These are phyloP conservation scores for Drosophila paucipuncta DNA, from an alignment of 2,888 invertebrate species.

Conservation along the genomic window DNA sequence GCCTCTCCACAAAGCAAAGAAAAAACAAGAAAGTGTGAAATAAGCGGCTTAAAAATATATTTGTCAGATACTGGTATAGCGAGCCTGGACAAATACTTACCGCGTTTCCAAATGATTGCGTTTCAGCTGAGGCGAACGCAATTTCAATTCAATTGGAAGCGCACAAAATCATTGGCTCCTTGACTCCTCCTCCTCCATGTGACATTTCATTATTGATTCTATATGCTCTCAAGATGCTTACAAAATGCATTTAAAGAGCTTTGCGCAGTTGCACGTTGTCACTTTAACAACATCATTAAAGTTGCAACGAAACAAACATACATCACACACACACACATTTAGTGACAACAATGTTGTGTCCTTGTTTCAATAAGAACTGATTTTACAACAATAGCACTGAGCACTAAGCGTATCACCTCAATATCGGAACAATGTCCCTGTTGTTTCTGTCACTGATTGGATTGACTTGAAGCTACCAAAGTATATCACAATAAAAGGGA, in stretches of 20 bases:
- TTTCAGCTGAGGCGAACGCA: slow-evolving; percentile 12
- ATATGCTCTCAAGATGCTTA: slow-evolving; percentile 6
- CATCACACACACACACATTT: not conserved
- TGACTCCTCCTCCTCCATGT: not conserved
- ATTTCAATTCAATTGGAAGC: slow-evolving; percentile 68
- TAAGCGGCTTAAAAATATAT: slow-evolving; percentile 49
- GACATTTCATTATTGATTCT: slow-evolving; percentile 27
- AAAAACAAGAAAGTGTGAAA: slow-evolving; percentile 1
- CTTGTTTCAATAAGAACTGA: slow-evolving; percentile 45
- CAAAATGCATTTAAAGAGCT: slow-evolving; percentile 27
- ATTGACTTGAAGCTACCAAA: slow-evolving; percentile 34
- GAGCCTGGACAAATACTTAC: slow-evolving; percentile 48
- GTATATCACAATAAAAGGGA: not conserved
- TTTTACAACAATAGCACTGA: slow-evolving; percentile 35
- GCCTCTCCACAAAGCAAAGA: not conserved
- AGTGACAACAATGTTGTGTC: slow-evolving; percentile 34
- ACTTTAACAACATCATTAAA: slow-evolving; percentile 58
- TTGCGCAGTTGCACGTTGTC: slow-evolving; percentile 14
- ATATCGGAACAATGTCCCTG: slow-evolving; percentile 47
- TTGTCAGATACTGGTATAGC: slow-evolving; percentile 18
- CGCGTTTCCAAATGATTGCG: slow-evolving; percentile 61
- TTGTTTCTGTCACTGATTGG: slow-evolving; percentile 42
- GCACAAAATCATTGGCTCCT: not conserved
- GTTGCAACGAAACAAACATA: slow-evolving; percentile 37
- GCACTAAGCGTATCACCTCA: slow-evolving; percentile 41